Evolutionary conservation across 2,888 invertebrate species (phyloP), one percentile per base, ranked within the genome.

Genomic region (Thysanoteuthis rhombus): DNA sequence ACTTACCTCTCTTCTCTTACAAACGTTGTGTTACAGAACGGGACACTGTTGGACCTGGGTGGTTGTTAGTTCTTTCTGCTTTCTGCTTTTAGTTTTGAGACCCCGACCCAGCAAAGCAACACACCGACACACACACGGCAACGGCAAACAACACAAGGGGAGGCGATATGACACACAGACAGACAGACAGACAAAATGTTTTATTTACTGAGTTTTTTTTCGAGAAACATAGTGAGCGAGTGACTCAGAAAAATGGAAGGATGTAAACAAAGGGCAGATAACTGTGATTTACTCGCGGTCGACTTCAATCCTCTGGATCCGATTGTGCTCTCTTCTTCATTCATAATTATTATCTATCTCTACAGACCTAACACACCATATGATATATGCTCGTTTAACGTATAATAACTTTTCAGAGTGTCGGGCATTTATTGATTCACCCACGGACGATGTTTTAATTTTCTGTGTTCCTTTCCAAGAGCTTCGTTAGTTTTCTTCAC

Each of bases 211-310:
- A 42, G 32, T 92, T 40, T 92, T 92, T 92, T 92, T 92, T 92
- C 92, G 39, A 42, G 92, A 92, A 40, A 45, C 42, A 52, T 52
- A 32, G 42, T 92, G 92, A 40, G 92, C 42, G 92, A 92, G 40
- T 92, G 92, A 92, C 92, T 92, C 92, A 92, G 45, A 92, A 40
- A 90, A n/a, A 32, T 40, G 42, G 40, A 90, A 40, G 90, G 92
- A 92, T 92, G 92, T 92, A 92, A 92, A 92, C 92, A 92, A 92
- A 92, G n/a, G 92, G 92, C n/a, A 92, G 92, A 32, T 92, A 92
- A 92, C 92, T 40, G 92, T 22, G 40, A 40, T 40, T 42, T n/a
- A 45, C 90, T 90, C 32, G 42, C 39, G 52, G 52, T 25, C 25
- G 25, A 32, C 39, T 42, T 39, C 40, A n/a, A 39, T 28, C 1